A percentile compares a stretch with the other conserved stretches of the same genome.
Conservation (phyloP, 1,140 invertebrate genomes). For the Leptinotarsa defecta region DNA sequence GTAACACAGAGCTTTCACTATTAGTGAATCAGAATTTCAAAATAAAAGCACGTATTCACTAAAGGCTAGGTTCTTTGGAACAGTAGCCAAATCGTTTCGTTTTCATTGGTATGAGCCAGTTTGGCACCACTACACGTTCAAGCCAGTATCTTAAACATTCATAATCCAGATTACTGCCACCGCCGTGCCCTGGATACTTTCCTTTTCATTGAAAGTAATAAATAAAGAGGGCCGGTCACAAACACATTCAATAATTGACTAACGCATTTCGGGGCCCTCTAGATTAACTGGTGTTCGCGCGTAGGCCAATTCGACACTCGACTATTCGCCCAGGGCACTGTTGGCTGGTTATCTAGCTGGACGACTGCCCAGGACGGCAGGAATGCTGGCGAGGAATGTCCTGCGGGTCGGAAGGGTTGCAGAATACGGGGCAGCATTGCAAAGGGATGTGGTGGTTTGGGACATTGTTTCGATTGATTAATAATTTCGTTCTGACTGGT, state of each 20-base stretch:
- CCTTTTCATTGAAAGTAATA: constrained; percentile 13
- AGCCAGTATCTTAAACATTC: background rate
- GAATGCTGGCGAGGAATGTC: constrained; percentile 17
- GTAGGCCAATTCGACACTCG: background rate
- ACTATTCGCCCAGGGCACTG: background rate
- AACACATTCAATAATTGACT: constrained; percentile 27
- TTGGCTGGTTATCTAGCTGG: constrained; percentile 11
- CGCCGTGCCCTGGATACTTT: background rate
- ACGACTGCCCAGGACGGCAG: constrained; percentile 1
- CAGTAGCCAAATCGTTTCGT: too few relatives aligned
- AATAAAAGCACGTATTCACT: too few relatives aligned
- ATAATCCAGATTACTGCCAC: background rate
- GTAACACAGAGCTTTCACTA: too few relatives aligned
- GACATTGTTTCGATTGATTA: background rate
- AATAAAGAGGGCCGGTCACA: constrained; percentile 22
- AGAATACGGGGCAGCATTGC: background rate
- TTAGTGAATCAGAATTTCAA: too few relatives aligned
- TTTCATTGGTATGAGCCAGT: too few relatives aligned
- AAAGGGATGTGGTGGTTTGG: background rate
- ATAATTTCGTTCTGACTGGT: too few relatives aligned
- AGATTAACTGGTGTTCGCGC: constrained; percentile 22
- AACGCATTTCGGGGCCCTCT: constrained; percentile 15
- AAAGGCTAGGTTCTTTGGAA: too few relatives aligned
- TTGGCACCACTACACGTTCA: too few relatives aligned
- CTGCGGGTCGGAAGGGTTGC: background rate